Percentiles rank a stretch among this genome's conserved stretches.
phyloP scores from a whole-genome alignment of 2,113 vertebrate genomes.

The Dryoscopus gambensis region DNA sequence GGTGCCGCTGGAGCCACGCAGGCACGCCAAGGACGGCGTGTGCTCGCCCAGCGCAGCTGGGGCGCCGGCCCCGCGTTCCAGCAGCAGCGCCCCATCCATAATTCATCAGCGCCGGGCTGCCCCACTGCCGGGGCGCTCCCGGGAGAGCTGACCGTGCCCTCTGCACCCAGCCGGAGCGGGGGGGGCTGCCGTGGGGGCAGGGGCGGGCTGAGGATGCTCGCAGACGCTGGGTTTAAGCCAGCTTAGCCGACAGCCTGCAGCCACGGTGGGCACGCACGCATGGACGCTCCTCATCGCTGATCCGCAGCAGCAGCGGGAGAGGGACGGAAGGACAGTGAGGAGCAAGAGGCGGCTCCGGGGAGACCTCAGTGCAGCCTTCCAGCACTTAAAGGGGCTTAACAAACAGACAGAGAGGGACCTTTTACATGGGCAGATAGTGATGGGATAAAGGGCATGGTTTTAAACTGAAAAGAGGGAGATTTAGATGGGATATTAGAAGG shows the following conservation, averaged over 20 bases:
- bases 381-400: not conserved
- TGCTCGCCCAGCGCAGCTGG: not conserved
- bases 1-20: rapidly evolving
- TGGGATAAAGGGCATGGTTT: not conserved
- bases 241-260: not conserved
- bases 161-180: rapidly evolving
- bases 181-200: rapidly evolving
- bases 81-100: not conserved
- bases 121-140: rapidly evolving
- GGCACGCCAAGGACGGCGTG: rapidly evolving
- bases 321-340: not conserved
- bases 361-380: not conserved
- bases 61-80: not conserved
- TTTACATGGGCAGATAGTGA: not conserved
- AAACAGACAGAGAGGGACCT: not conserved
- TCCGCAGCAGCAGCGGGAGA: not conserved
- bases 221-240: not conserved
- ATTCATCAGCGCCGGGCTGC: not conserved
- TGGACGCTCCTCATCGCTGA: rapidly evolving
- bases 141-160: not conserved
- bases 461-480: not conserved
- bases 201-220: not conserved
- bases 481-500: not conserved
- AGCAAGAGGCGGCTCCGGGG: not conserved
- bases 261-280: not conserved